Base-by-base conservation (phyloP, 2,113 vertebrate species). In the Vidua macroura region DNA sequence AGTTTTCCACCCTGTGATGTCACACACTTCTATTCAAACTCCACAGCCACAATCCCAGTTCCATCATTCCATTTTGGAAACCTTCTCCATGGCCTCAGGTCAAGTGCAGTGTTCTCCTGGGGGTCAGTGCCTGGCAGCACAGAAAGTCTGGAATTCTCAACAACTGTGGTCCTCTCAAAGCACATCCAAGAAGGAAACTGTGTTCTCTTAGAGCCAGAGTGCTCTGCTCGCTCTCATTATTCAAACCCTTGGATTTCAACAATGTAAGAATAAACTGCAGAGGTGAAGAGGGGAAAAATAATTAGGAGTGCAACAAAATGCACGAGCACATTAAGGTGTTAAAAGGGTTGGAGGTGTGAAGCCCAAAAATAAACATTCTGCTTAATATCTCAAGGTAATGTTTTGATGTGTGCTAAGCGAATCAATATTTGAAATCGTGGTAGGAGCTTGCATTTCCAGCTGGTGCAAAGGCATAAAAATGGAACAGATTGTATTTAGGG, bases 281-380 rank as follows among this genome's bases (percentile, higher is more conserved):
- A 96, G 83, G 86, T 90, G 85, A 91, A 66, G 91, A 91, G 79
- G 92, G 63, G 85, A 19, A 69, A 80, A 96, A 92, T 90, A 96
- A 97, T 97, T 90, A 93, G 83, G 85, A 93, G 60, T 2, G 69
- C 83, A 90, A 95, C 87, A 80, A 95, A 93, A 94, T 31, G 72
- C 93, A 95, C 46, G 83, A 72, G 79, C 49, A 35, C 66, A 46
- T 92, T 63, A 96, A 94, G 88, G 94, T 86, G 92, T 90, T 95
- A 95, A 96, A 96, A 93, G 90, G 88, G 64, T 12, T 94, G 92
- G 92, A 96, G 93, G 93, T 94, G 93, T 93, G 95, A 97, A 97
- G 72, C 49, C 76, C 86, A 33, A 92, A 97, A 96, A 88, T 56
- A 96, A 97, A 96, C 94, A 94, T 84, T 91, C 92, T 95, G 93